Conservation (phyloP, 2,888 invertebrate genomes). For the Callyntrura guangdongensis region DNA sequence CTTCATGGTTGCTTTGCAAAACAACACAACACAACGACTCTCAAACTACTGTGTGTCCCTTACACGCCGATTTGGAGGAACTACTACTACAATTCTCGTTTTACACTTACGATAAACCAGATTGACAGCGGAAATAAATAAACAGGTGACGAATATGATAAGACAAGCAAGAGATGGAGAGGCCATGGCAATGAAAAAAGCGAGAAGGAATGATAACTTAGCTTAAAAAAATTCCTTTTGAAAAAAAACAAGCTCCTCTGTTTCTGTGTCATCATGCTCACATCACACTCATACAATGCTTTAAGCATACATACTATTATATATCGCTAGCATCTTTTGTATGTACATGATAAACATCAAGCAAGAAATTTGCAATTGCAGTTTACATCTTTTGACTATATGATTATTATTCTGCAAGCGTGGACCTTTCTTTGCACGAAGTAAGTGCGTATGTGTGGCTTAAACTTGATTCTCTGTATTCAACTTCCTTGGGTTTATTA, state of each 20-base stretch:
- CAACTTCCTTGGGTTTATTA: neutral
- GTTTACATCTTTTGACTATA: slow-evolving; percentile 24
- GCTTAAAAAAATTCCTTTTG: neutral
- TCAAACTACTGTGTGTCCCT: neutral
- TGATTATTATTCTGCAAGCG: slow-evolving; percentile 51
- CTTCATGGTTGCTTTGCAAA: neutral
- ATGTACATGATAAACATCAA: neutral
- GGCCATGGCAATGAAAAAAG: slow-evolving; percentile 4
- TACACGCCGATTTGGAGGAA: no score
- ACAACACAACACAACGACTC: neutral
- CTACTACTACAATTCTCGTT: neutral
- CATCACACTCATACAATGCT: neutral
- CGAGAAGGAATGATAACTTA: neutral
- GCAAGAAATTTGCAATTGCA: slow-evolving; percentile 49
- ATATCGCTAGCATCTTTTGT: neutral
- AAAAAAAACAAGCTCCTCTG: slow-evolving; percentile 58
- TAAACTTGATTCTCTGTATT: slow-evolving; percentile 31
- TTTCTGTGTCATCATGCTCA: slow-evolving; percentile 55
- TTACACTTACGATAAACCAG: neutral
- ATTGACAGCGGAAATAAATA: neutral
- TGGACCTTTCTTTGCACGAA: slow-evolving; percentile 19
- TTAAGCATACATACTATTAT: neutral
- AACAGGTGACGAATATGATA: neutral
- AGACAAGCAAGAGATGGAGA: slow-evolving; percentile 9
- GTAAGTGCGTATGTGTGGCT: neutral